A percentile compares a stretch with the other conserved stretches of the same genome.
Conservation (phyloP, 2,888 invertebrate species). For the Lycia hirtaria region DNA sequence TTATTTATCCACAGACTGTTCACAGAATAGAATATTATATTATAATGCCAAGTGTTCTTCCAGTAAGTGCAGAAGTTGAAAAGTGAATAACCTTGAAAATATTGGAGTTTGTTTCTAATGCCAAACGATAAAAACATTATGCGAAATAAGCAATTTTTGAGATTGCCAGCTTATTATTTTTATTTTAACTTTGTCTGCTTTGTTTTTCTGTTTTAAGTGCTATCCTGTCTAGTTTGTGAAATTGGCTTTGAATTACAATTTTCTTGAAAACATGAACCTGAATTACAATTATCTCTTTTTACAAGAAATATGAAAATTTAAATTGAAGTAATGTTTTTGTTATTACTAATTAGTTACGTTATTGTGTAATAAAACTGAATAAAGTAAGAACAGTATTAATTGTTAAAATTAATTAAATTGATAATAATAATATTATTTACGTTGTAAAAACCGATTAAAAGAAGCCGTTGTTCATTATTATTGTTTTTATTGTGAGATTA, state of each 20-base stretch:
- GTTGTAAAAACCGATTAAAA: too few species aligned
- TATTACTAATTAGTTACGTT: too few species aligned
- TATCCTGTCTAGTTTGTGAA: background rate
- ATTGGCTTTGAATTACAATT: background rate
- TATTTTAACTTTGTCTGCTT: background rate
- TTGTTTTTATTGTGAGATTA: too few species aligned
- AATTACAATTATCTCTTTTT: too few species aligned
- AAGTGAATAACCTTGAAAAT: slow-evolving; percentile 6
- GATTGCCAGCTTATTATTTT: background rate
- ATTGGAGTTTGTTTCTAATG: background rate
- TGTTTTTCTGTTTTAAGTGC: background rate
- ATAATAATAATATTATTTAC: too few species aligned
- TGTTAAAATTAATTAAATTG: too few species aligned
- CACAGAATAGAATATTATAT: slow-evolving; percentile 1
- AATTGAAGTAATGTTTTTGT: too few species aligned
- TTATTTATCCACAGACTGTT: slow-evolving; percentile 27
- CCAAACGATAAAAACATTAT: background rate
- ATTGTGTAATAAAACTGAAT: too few species aligned
- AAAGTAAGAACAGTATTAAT: too few species aligned
- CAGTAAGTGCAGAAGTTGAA: slow-evolving; percentile 12
- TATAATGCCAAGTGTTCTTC: slow-evolving; percentile 20
- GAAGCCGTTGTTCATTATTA: too few species aligned
- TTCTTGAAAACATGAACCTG: too few species aligned
- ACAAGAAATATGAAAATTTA: too few species aligned
- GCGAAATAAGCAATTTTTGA: background rate